These are phyloP conservation scores for Channa striata DNA, from an alignment of 2,797 vertebrate species.

Conservation along the genomic window DNA sequence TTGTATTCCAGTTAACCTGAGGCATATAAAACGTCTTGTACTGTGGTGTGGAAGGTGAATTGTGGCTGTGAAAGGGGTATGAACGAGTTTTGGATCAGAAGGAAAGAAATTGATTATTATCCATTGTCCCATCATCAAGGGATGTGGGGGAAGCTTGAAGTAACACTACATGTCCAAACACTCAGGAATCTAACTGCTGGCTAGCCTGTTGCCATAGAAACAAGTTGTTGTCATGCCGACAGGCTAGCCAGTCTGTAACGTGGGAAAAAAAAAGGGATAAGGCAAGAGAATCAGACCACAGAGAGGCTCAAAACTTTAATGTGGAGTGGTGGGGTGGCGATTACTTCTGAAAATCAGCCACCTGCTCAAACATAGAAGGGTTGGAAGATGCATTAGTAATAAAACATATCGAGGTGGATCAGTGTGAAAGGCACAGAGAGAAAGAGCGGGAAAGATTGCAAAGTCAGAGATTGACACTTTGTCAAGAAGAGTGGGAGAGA, in stretches of 20 bases:
- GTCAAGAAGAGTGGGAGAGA: constrained; percentile 52
- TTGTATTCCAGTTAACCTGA: neutral
- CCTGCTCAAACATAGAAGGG: constrained; percentile 22
- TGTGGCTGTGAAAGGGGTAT: constrained; percentile 1
- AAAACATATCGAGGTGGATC: constrained; percentile 49
- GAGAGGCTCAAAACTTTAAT: constrained; percentile 47
- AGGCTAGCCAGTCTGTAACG: constrained; percentile 54
- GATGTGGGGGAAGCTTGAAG: constrained; percentile 31
- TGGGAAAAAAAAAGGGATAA: constrained; percentile 33
- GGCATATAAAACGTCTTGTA: neutral
- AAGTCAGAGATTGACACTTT: constrained; percentile 53
- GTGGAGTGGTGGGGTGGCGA: constrained; percentile 13
- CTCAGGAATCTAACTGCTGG: constrained; percentile 52
- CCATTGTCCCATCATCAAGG: constrained; percentile 26
- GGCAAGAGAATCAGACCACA: constrained; percentile 40
- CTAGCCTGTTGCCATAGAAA: constrained; percentile 78
- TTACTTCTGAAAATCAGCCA: constrained; percentile 47
- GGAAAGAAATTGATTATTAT: constrained; percentile 41
- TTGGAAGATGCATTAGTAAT: constrained; percentile 41
- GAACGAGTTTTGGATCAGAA: constrained; percentile 20
- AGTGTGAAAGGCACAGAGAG: constrained; percentile 41
- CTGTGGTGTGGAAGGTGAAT: neutral
- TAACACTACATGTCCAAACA: constrained; percentile 55
- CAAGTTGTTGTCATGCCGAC: constrained; percentile 79
- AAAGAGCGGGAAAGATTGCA: constrained; percentile 21